Evolutionary conservation across 2,113 vertebrate species (phyloP), one percentile per base, ranked within the genome.

Genomic region (Mirza zaza): DNA sequence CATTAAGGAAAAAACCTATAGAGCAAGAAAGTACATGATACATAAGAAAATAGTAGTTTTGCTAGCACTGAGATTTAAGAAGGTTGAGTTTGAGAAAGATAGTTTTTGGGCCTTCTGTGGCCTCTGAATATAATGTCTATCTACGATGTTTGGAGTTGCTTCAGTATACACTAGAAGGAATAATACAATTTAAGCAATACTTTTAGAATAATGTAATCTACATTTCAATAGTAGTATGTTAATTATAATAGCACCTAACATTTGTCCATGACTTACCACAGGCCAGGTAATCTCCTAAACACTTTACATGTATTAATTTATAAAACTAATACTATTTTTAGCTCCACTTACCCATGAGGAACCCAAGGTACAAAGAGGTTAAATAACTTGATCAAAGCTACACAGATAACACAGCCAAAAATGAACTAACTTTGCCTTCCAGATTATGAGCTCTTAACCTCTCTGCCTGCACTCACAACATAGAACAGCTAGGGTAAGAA

Each of bases 281-380:
- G 29, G 65, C n/a, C 59, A 76, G 57, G 20, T 27, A 83, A 59
- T 50, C n/a, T 80, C 42, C 27, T 84, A 23, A 96, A 95, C 17
- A 83, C 34, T 90, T 63, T 63, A 12, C 8, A 82, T 27, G 9
- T 70, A 50, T 50, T 83, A 79, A 89, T 25, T 76, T 67, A 6
- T 75, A 81, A 91, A 96, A 79, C 13, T 10, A 59, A 5, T 48
- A 75, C 25, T 75, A 14, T 85, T 39, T 82, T 52, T 59, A 93
- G 11, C 7, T 96, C n/a, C 57, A 90, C 45, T 32, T 48, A 59
- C 6, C 45, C 32, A 20, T 3, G 7, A 95, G 7, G 10, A 91
- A 65, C 39, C 36, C 52, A 93, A 71, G 48, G 25, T 2, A 91
- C n/a, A 95, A 36, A 91, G 29, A 75, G 18, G 12, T 67, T 73